phyloP scores from a whole-genome alignment of 2,888 invertebrate genomes.

The Apodemia hepburni region DNA sequence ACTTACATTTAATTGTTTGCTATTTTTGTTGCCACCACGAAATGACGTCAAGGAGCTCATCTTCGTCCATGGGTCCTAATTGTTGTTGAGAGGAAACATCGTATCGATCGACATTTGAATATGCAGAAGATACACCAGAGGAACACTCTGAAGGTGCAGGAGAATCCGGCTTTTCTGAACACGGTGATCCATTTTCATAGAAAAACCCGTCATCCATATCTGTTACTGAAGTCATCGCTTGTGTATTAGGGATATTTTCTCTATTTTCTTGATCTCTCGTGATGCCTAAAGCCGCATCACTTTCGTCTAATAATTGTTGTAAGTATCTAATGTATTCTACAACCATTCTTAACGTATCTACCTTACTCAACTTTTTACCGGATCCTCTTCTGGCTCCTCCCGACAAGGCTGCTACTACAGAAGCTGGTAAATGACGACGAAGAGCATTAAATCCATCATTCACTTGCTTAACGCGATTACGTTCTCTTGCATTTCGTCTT shows the following conservation, averaged over 20 bases:
- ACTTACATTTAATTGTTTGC: slow-evolving; percentile 51
- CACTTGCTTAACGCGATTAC: slow-evolving; percentile 97
- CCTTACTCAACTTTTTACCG: slow-evolving; percentile 92
- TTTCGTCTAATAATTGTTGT: slow-evolving; percentile 88
- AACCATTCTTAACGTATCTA: slow-evolving; percentile 93
- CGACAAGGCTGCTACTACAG: slow-evolving; percentile 85
- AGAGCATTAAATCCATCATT: slow-evolving; percentile 95
- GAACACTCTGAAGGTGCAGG: slow-evolving; percentile 88
- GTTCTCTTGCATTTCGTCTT: slow-evolving; percentile 94
- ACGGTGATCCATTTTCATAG: slow-evolving; percentile 76
- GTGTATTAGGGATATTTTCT: slow-evolving; percentile 64
- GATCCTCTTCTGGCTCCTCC: slow-evolving; percentile 86
- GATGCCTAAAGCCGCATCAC: slow-evolving; percentile 81
- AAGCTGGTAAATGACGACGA: slow-evolving; percentile 92
- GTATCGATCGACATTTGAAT: slow-evolving; percentile 66
- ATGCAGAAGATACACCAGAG: slow-evolving; percentile 76
- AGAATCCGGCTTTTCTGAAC: slow-evolving; percentile 85
- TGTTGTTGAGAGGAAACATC: slow-evolving; percentile 70
- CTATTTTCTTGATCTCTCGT: slow-evolving; percentile 67
- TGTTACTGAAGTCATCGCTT: slow-evolving; percentile 63
- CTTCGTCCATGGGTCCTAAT: slow-evolving; percentile 90
- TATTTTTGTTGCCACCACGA: slow-evolving; percentile 91
- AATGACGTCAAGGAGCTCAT: slow-evolving; percentile 92
- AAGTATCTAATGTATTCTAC: slow-evolving; percentile 94
- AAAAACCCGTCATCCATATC: slow-evolving; percentile 76